Evolutionary conservation across 2,797 vertebrate genomes (phyloP).

Genomic region (Tokudaia muenninki): DNA sequence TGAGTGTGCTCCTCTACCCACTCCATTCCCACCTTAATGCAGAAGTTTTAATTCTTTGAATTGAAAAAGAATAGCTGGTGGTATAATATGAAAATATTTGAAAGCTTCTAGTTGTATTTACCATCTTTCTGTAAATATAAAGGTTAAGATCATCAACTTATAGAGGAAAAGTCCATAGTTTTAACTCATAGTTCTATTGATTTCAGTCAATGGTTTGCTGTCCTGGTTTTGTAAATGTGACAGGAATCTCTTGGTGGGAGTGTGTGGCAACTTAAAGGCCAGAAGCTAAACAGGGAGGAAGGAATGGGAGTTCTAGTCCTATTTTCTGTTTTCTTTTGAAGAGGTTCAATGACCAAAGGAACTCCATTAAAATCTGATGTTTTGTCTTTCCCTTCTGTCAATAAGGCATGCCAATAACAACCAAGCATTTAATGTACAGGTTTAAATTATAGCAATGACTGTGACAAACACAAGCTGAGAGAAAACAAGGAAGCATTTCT

Average conservation of each 20-base stretch:
- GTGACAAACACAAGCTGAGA: background rate
- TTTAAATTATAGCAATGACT: background rate
- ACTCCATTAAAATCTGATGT: background rate
- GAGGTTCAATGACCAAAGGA: background rate
- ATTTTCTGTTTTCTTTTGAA: background rate
- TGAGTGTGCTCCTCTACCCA: too few species aligned
- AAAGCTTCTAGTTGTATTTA: background rate
- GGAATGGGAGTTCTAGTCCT: too few species aligned
- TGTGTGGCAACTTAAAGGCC: too few species aligned
- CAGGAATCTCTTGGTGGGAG: background rate
- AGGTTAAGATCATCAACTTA: background rate
- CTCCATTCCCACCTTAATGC: background rate
- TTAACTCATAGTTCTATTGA: background rate
- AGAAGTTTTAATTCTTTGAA: background rate
- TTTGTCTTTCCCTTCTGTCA: background rate
- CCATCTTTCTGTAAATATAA: background rate
- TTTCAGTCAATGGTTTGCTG: background rate
- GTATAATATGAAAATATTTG: background rate
- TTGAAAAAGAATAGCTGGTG: background rate
- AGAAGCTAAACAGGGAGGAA: background rate
- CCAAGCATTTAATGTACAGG: background rate
- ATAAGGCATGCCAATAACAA: background rate
- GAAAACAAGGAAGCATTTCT: background rate
- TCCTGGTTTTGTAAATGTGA: too few species aligned
- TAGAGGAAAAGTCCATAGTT: background rate